A percentile compares a stretch with the other conserved stretches of the same genome.
Evolutionary conservation across 1,140 invertebrate species (phyloP).

Genomic region (Diprion similis): DNA sequence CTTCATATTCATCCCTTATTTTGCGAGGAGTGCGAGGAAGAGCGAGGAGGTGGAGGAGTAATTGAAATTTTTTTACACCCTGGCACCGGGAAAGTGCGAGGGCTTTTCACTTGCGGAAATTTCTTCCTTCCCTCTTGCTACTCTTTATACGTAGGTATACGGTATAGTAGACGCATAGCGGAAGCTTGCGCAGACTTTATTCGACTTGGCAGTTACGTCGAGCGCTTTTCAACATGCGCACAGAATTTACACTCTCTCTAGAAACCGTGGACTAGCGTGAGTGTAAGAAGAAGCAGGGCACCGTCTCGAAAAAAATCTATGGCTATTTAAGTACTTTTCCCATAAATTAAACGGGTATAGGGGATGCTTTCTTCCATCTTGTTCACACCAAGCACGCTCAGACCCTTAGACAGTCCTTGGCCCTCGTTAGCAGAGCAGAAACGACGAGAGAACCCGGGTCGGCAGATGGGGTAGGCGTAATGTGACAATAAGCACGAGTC

Average conservation of each 20-base stretch:
- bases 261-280: no score
- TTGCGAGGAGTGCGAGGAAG: neutral
- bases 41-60: no score
- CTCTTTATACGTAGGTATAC: no score
- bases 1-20: neutral
- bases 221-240: neutral
- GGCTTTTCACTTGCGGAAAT: no score
- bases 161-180: neutral
- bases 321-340: conserved; percentile 43
- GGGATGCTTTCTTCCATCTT: conserved; percentile 32
- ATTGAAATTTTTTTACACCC: no score
- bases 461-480: conserved; percentile 23
- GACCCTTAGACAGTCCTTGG: conserved; percentile 15
- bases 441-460: neutral
- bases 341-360: conserved; percentile 31
- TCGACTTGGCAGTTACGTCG: neutral
- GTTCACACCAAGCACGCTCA: conserved; percentile 30
- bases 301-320: neutral
- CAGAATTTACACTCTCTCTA: no score
- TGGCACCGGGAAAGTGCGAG: no score
- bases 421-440: conserved; percentile 32
- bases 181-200: conserved; percentile 9
- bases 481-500: conserved; percentile 48
- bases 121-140: no score
- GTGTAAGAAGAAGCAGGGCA: neutral